Evolutionary conservation across 2,888 invertebrate genomes (phyloP).

Genomic region (Caenorhabditis wallacei): DNA sequence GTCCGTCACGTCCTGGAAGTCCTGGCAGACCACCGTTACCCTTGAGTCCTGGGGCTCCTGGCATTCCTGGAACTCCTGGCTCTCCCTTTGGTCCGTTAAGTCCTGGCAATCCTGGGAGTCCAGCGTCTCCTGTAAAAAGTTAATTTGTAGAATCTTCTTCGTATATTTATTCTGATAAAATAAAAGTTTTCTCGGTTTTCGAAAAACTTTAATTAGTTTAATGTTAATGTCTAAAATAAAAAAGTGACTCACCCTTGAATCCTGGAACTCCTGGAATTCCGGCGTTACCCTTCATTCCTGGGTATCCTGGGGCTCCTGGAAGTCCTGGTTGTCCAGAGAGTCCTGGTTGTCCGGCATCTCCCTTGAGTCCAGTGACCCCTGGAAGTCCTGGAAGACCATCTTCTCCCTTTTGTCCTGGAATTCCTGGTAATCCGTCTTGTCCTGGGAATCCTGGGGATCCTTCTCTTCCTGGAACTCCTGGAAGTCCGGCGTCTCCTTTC

Average conservation of each 20-base stretch:
- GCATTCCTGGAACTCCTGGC: constrained; percentile 65
- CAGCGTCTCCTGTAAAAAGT: constrained; percentile 73
- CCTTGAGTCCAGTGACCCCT: constrained; percentile 84
- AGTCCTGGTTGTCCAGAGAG: constrained; percentile 89
- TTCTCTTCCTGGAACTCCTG: constrained; percentile 79
- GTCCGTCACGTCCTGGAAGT: constrained; percentile 83
- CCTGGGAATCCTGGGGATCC: constrained; percentile 74
- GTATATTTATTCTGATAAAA: too few relatives aligned
- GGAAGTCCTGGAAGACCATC: constrained; percentile 83
- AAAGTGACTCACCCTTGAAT: constrained; percentile 69
- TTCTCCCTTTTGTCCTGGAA: constrained; percentile 86
- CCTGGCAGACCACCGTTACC: constrained; percentile 83
- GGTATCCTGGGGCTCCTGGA: constrained; percentile 85
- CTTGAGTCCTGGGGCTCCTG: constrained; percentile 73
- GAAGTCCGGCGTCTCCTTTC: constrained; percentile 77
- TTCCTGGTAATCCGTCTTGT: constrained; percentile 84
- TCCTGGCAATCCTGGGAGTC: constrained; percentile 80
- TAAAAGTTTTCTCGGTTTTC: too few relatives aligned
- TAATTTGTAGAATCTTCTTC: too few relatives aligned
- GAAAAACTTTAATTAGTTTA: too few relatives aligned
- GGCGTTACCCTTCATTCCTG: constrained; percentile 83
- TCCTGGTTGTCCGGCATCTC: constrained; percentile 85
- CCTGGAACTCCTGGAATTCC: constrained; percentile 82
- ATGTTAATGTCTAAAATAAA: not conserved
- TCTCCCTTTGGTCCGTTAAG: constrained; percentile 82